Conservation (phyloP, 2,888 invertebrate species). For the Neocrepidodera transversa region DNA sequence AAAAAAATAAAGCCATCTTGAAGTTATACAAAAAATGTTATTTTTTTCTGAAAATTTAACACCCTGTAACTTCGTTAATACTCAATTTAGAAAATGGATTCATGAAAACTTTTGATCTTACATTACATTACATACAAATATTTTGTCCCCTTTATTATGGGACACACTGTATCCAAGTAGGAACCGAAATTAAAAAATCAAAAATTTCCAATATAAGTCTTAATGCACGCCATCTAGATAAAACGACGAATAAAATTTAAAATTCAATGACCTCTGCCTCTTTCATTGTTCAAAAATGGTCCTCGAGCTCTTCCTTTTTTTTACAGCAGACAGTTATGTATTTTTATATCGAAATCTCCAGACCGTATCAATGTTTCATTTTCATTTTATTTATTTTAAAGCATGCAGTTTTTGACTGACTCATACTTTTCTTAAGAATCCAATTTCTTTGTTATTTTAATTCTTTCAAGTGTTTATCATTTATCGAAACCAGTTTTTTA, state of each 20-base stretch:
- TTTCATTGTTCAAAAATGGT: not conserved
- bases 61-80: no score
- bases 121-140: no score
- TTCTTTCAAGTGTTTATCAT: not conserved
- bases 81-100: no score
- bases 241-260: not conserved
- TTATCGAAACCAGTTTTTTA: not conserved
- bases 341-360: not conserved
- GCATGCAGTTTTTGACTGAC: not conserved
- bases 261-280: not conserved
- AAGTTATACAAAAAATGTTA: no score
- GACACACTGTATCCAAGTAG: no score
- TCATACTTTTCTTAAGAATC: not conserved
- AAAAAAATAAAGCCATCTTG: no score
- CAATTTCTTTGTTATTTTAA: not conserved
- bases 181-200: not conserved
- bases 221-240: not conserved
- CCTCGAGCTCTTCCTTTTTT: not conserved
- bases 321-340: not conserved
- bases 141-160: no score
- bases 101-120: no score
- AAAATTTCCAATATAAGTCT: not conserved
- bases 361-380: slow-evolving; percentile 2
- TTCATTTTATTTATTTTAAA: not conserved
- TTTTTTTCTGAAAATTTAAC: no score